These are phyloP conservation scores for Polydrusus pterygomalis DNA, from an alignment of 2,888 invertebrate species.

Conservation along the genomic window DNA sequence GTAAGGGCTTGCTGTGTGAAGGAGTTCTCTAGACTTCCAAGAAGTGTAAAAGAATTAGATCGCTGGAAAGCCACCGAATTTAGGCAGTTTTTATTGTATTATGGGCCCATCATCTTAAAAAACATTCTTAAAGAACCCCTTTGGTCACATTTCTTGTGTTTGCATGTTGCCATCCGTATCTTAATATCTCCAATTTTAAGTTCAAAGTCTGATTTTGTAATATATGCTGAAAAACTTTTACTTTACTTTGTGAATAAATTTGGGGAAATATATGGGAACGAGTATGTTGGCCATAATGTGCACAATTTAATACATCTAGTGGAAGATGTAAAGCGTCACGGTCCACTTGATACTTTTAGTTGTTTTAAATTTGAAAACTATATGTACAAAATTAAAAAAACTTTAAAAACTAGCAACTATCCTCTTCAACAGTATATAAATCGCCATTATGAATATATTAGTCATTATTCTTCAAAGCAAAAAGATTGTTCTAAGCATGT, in stretches of 20 bases:
- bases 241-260: constrained; percentile 21
- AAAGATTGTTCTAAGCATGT: too few relatives aligned
- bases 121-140: constrained; percentile 17
- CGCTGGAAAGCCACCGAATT: too few relatives aligned
- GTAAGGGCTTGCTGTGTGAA: constrained; percentile 32
- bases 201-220: constrained; percentile 3
- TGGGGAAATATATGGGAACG: constrained; percentile 27
- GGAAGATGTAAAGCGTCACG: constrained; percentile 16
- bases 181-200: constrained; percentile 13
- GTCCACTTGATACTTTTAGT: constrained; percentile 35
- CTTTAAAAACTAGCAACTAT: constrained; percentile 26
- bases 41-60: constrained; percentile 45
- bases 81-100: constrained; percentile 56
- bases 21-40: constrained; percentile 32
- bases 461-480: too few relatives aligned
- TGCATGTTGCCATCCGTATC: constrained; percentile 27
- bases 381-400: constrained; percentile 33
- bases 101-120: constrained; percentile 48
- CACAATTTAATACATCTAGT: constrained; percentile 32
- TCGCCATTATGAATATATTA: constrained; percentile 31
- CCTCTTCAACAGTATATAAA: constrained; percentile 26
- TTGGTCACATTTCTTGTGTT: constrained; percentile 27
- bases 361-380: constrained; percentile 37
- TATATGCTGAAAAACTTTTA: constrained; percentile 20
- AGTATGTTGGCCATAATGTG: constrained; percentile 28